A percentile compares a stretch with the other conserved stretches of the same genome.
Evolutionary conservation across 2,113 vertebrate genomes (phyloP).

Genomic region (Brevimyrus niger): DNA sequence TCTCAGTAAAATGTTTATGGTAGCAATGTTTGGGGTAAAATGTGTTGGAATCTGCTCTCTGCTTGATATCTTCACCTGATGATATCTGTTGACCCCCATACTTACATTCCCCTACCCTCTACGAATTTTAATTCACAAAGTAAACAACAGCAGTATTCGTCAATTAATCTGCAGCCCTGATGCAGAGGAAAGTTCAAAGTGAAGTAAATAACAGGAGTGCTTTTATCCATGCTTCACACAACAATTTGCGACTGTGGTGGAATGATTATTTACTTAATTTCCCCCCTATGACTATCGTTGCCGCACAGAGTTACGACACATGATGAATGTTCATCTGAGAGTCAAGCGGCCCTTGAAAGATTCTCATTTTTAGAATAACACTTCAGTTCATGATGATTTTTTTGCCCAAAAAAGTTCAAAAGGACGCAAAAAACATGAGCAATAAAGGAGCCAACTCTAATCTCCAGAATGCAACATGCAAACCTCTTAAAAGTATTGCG

Average conservation of each 20-base stretch:
- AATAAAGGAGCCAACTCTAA: not conserved
- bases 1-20: not conserved
- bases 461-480: constrained; percentile 15
- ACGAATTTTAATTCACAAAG: not conserved
- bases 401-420: not conserved
- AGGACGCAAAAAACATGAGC: not conserved
- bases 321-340: constrained; percentile 14
- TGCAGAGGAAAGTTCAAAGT: constrained; percentile 14
- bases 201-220: not conserved
- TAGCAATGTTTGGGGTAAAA: not conserved
- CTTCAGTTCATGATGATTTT: not conserved
- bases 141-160: constrained; percentile 11
- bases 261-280: constrained; percentile 15
- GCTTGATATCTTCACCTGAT: not conserved
- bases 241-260: constrained; percentile 7
- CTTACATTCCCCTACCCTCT: not conserved
- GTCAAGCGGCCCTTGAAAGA: not conserved
- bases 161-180: constrained; percentile 12
- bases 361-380: constrained; percentile 5
- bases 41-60: not conserved
- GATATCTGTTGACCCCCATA: not conserved
- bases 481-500: not conserved
- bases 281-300: not conserved
- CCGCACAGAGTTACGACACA: not conserved
- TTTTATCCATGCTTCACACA: constrained; percentile 6